Percentiles rank a stretch among this genome's conserved stretches.
Evolutionary conservation across 1,140 invertebrate species (phyloP).

Genomic region (Leguminivora glycinivorella): DNA sequence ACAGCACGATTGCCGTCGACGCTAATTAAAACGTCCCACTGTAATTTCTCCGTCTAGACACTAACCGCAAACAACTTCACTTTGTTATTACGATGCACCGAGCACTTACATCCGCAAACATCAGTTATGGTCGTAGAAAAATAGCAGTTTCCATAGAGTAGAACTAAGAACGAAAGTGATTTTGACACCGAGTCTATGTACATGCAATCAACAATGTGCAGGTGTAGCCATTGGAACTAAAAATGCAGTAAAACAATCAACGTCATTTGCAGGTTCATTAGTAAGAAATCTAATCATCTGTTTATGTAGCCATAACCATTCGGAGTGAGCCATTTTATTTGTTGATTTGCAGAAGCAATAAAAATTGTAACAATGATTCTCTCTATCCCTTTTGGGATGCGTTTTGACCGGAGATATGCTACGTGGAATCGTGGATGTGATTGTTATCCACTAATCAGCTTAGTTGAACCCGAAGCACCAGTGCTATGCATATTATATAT

Average conservation of each 20-base stretch:
- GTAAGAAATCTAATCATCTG: neutral
- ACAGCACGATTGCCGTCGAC: conserved; percentile 43
- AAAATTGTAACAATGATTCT: too few relatives aligned
- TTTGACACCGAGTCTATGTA: conserved; percentile 49
- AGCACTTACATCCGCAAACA: conserved; percentile 32
- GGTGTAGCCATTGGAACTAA: neutral
- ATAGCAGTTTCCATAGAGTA: conserved; percentile 49
- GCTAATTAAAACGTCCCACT: conserved; percentile 54
- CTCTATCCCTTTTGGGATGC: neutral
- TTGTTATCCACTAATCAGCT: too few relatives aligned
- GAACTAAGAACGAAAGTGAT: conserved; percentile 61
- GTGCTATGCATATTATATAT: too few relatives aligned
- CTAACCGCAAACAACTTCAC: conserved; percentile 36
- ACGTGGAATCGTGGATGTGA: too few relatives aligned
- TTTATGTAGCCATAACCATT: neutral
- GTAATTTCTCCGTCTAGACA: conserved; percentile 60
- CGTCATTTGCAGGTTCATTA: neutral
- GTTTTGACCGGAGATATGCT: too few relatives aligned
- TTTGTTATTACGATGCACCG: conserved; percentile 40
- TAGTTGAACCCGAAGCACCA: too few relatives aligned
- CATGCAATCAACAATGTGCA: neutral
- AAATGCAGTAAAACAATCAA: neutral
- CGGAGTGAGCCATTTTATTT: neutral
- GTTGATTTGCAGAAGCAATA: too few relatives aligned
- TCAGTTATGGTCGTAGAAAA: conserved; percentile 38